Evolutionary conservation across 2,888 invertebrate genomes (phyloP), one percentile per base, ranked within the genome.

Genomic region (Caenorhabditis plicata): DNA sequence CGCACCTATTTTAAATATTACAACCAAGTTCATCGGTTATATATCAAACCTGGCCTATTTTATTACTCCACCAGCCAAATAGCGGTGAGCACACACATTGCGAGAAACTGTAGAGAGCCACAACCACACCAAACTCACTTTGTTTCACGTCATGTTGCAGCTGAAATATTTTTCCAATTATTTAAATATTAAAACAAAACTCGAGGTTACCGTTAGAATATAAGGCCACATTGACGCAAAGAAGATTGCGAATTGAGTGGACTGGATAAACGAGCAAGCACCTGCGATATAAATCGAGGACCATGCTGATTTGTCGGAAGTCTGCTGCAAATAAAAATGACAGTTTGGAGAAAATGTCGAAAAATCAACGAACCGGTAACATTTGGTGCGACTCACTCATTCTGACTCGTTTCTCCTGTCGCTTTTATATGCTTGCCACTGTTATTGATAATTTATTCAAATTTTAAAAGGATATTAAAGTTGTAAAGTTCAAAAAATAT

Each of bases 151-250:
- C 36, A 4, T 53, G 64, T 43, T 63, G 41, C 1, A 69, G 31
- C 69, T 69, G 27, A 45, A 67, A 47, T 11, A 17, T 25, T 15
- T 2, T 4, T 32, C 4, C 27, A 13, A 43, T 26, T 17, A 15
- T 31, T 26, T 3, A 1, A 23, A 22, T 8, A 27, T 26, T 26
- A 27, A 39, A 11, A n/a, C n/a, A 8, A 39, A 7, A 47, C 4
- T 4, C 19, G 26, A 19, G 8, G 29, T 42, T 36, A 64, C 56
- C 9, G 61, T 62, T 2, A 60, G 38, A 23, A 64, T 51, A 39
- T 70, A 70, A 1, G 68, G 70, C 64, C 64, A 70, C 68, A 68
- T 65, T 0, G 62, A 63, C 3, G 58, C 49, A 41, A 70, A 70
- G 27, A 64, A 70, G 11, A 68, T 64, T 8, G 60, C 42, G 38